phyloP scores from a whole-genome alignment of 2,113 vertebrate genomes.

The Pelecanoides urinatrix region DNA sequence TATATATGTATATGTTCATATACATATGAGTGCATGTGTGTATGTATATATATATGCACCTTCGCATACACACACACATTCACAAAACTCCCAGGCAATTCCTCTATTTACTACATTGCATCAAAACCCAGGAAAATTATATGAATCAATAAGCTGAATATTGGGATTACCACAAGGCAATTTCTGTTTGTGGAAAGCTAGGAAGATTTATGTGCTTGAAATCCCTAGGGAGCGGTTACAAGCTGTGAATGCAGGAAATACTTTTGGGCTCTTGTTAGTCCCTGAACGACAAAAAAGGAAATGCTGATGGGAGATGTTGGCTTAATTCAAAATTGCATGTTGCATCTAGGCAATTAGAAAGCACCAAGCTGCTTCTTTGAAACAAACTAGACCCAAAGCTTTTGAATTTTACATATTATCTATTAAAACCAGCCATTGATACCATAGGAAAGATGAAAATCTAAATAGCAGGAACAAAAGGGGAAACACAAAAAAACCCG shows the following conservation, averaged over 20 bases:
- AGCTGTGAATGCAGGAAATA: conserved; percentile 32
- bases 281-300: not conserved
- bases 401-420: not conserved
- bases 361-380: not conserved
- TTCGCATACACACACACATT: not conserved
- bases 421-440: not conserved
- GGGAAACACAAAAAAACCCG: rapidly evolving
- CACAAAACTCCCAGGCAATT: not conserved
- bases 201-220: not conserved
- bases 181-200: not conserved
- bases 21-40: too few species aligned
- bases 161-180: not conserved
- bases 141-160: not conserved
- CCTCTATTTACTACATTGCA: not conserved
- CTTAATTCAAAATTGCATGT: not conserved
- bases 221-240: not conserved
- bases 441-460: not conserved
- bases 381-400: not conserved
- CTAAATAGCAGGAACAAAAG: not conserved
- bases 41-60: not conserved
- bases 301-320: not conserved
- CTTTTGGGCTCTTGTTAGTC: not conserved
- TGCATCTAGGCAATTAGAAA: not conserved
- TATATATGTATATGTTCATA: not conserved
- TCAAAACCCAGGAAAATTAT: not conserved